phyloP scores from a whole-genome alignment of 2,113 vertebrate genomes.

The Lepidothrix coronata region DNA sequence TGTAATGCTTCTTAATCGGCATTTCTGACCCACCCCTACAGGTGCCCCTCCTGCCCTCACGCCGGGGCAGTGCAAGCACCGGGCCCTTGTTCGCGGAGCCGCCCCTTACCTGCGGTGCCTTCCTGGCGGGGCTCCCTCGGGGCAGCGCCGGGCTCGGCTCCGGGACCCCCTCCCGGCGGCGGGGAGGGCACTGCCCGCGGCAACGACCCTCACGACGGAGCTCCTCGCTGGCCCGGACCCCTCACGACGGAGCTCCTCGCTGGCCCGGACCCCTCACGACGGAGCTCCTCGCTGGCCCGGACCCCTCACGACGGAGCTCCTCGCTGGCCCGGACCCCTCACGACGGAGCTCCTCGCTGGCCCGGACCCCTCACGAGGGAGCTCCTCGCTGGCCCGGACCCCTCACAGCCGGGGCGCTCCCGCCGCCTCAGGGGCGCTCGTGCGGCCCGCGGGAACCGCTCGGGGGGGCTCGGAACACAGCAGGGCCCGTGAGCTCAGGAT shows the following conservation, averaged over 20 bases:
- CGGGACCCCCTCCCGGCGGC: not conserved
- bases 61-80: rapidly evolving
- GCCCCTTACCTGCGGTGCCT: not conserved
- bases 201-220: too few species aligned
- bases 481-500: too few species aligned
- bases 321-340: too few species aligned
- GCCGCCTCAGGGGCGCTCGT: not conserved
- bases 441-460: not conserved
- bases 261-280: too few species aligned
- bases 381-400: too few species aligned
- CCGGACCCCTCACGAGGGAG: too few species aligned
- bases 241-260: too few species aligned
- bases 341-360: too few species aligned
- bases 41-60: not conserved
- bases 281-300: too few species aligned
- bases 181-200: not conserved
- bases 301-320: too few species aligned
- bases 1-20: rapidly evolving
- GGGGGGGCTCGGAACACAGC: rapidly evolving
- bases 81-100: rapidly evolving
- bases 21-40: not conserved
- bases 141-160: not conserved
- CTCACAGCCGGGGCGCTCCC: not conserved
- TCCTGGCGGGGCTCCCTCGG: not conserved
- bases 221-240: too few species aligned